Base-by-base conservation (phyloP, 2,888 invertebrate genomes). In the Calephelis perditalis region DNA sequence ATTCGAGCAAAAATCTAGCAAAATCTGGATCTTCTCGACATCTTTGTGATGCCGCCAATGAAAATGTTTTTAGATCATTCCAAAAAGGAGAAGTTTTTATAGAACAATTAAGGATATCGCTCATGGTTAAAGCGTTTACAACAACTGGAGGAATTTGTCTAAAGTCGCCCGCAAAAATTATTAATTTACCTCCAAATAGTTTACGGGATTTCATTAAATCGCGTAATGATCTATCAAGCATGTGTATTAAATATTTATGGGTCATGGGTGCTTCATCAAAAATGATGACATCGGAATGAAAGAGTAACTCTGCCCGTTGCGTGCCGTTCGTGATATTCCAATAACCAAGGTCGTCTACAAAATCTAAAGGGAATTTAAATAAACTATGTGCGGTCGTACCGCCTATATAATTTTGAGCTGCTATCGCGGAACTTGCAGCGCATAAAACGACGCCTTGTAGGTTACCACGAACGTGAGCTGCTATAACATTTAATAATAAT, bases 141-240 rank as follows among this genome's bases (percentile, higher is more conserved):
- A 66, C 61, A 3, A 67, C 63, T 11, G 67, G 65, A 44, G 63
- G 62, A n/a, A 67, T 63, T 54, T 65, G 65, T n/a, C 65, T 59
- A 57, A 65, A 67, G 47, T 67, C 63, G 5, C 65, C 65, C 10
- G 64, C 61, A 45, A 64, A 66, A 55, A 66, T 63, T n/a, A 66
- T 52, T 5, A 64, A 47, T 63, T 64, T 63, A 36, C 64, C 66
- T 12, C 66, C 63, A 44, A 66, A 66, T n/a, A 60, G 11, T 58
- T 59, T 60, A 35, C 56, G n/a, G 6, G 59, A 60, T 6, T 55
- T 35, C 62, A 60, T 65, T 37, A 56, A 56, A 36, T 56, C 56
- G 11, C 37, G 56, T 4, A 56, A 56, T 4, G 56, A 56, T 36
- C 56, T 26, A 56, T 56, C 43, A 12, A 56, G 12, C 37, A 56